phyloP scores from a whole-genome alignment of 2,888 invertebrate genomes.

The Drosophila kuntzei region DNA sequence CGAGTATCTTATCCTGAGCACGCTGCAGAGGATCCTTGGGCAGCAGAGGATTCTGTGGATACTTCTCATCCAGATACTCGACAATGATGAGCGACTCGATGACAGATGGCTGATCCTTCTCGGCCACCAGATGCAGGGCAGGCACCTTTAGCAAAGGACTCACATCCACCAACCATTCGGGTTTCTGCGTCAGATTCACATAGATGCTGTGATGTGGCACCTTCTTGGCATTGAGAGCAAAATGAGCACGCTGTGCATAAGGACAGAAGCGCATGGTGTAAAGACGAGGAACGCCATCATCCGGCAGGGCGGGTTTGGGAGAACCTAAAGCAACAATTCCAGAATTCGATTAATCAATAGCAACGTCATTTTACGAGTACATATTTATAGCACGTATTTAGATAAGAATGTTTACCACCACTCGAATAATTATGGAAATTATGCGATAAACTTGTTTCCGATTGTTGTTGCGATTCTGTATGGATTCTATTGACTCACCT shows the following conservation, averaged over 20 bases:
- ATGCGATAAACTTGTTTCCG: conserved; percentile 27
- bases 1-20: conserved; percentile 84
- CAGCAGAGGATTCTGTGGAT: conserved; percentile 88
- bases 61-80: conserved; percentile 93
- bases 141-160: conserved; percentile 90
- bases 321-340: conserved; percentile 87
- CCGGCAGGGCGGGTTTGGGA: conserved; percentile 87
- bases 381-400: background rate
- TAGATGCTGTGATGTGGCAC: conserved; percentile 91
- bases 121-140: conserved; percentile 88
- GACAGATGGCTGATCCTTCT: conserved; percentile 87
- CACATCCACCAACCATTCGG: conserved; percentile 92
- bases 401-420: conserved; percentile 19
- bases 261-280: conserved; percentile 95
- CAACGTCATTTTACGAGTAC: background rate
- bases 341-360: conserved; percentile 1
- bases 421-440: conserved; percentile 9
- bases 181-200: conserved; percentile 91
- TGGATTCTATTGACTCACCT: conserved; percentile 44
- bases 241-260: conserved; percentile 91
- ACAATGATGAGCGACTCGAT: conserved; percentile 93
- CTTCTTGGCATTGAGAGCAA: conserved; percentile 92
- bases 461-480: background rate
- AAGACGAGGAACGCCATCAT: conserved; percentile 89
- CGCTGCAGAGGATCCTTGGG: conserved; percentile 86